Conservation (phyloP, 2,888 invertebrate genomes). For the Heterodera filipjevi region DNA sequence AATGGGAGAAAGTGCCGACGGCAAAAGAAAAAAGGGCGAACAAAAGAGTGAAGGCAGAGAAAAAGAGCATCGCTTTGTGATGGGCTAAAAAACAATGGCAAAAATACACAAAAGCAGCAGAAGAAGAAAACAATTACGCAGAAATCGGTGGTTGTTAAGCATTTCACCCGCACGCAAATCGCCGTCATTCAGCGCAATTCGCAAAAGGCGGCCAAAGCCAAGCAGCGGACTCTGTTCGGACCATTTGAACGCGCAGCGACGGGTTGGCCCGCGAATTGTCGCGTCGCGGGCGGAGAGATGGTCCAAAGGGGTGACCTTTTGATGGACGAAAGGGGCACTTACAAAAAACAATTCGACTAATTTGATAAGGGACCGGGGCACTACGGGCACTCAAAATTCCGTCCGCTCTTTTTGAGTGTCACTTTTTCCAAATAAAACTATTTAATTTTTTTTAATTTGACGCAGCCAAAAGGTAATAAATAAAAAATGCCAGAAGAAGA, state of each 20-base stretch:
- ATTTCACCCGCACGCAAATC: conserved; percentile 44
- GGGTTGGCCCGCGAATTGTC: conserved; percentile 16
- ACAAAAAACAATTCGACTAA: no score
- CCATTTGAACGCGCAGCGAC: conserved; percentile 19
- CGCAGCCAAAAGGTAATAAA: no score
- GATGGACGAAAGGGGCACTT: background rate
- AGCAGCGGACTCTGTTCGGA: conserved; percentile 6
- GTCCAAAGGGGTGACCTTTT: conserved; percentile 35
- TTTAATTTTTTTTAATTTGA: no score
- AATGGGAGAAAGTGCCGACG: conserved; percentile 49
- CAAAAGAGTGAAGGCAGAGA: conserved; percentile 44
- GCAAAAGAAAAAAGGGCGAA: conserved; percentile 47
- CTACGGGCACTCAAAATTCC: no score
- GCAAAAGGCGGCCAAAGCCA: background rate
- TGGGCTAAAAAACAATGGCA: conserved; percentile 41
- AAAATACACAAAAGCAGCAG: background rate
- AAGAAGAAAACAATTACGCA: conserved; percentile 36
- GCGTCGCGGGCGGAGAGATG: conserved; percentile 25
- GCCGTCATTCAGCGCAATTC: conserved; percentile 42
- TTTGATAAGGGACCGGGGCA: no score
- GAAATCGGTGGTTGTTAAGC: conserved; percentile 45
- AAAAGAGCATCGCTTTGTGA: conserved; percentile 50
- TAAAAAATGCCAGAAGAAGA: no score
- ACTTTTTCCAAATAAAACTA: no score
- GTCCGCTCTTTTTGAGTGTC: no score